phyloP scores from a whole-genome alignment of 2,888 invertebrate genomes.

The Dolichopus griseipennis region DNA sequence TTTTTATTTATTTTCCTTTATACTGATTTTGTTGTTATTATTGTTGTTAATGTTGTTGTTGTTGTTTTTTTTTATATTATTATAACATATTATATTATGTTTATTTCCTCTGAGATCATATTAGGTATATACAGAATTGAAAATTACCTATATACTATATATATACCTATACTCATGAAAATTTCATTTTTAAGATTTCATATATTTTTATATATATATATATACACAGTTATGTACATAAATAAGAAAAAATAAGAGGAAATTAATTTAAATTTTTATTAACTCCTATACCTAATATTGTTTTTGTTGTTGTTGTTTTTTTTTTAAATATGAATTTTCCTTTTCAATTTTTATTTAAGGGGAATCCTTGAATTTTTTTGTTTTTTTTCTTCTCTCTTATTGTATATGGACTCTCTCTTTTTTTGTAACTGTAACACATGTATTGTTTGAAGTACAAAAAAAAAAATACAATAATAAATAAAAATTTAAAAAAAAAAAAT shows the following conservation, averaged over 20 bases:
- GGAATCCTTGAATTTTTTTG: background rate
- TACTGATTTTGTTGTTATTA: too few relatives aligned
- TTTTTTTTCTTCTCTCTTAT: background rate
- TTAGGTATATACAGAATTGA: background rate
- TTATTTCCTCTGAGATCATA: background rate
- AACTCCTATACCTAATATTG: background rate
- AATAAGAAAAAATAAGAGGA: background rate
- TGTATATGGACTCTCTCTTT: too few relatives aligned
- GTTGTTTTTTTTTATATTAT: too few relatives aligned
- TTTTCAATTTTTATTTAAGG: background rate
- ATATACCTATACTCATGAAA: background rate
- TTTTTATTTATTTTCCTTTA: background rate
- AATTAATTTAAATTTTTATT: slow-evolving; percentile 6
- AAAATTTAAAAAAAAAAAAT: too few relatives aligned
- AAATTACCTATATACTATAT: background rate
- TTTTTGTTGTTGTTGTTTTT: background rate
- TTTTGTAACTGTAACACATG: too few relatives aligned
- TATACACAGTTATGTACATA: background rate
- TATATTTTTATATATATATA: background rate
- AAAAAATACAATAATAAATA: too few relatives aligned
- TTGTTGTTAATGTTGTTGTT: too few relatives aligned
- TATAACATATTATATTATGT: background rate
- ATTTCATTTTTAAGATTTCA: too few relatives aligned
- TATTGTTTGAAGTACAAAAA: too few relatives aligned
- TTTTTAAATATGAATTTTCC: background rate